Evolutionary conservation across 1,140 invertebrate genomes (phyloP).

Genomic region (Hyposmocoma kahamanoa): DNA sequence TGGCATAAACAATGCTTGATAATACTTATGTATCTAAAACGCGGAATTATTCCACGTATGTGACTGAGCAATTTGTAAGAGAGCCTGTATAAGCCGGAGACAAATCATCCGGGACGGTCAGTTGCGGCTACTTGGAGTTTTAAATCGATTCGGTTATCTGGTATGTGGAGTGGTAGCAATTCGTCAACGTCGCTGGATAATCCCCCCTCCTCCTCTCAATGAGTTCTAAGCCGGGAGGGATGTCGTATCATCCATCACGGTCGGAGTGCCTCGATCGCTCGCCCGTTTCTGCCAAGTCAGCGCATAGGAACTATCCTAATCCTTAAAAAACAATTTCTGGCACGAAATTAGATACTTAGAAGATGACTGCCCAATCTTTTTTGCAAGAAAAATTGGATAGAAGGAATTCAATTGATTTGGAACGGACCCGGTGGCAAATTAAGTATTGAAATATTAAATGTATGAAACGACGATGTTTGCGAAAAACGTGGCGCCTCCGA

Average conservation of each 20-base stretch:
- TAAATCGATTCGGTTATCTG: conserved; percentile 58
- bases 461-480: too few species aligned
- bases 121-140: conserved; percentile 21
- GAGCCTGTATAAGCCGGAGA: conserved; percentile 15
- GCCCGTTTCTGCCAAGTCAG: conserved; percentile 31
- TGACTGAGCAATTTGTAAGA: too few species aligned
- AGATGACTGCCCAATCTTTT: too few species aligned
- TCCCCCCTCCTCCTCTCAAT: conserved; percentile 57
- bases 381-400: too few species aligned
- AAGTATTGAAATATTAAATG: too few species aligned
- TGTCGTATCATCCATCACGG: conserved; percentile 60
- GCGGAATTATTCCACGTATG: too few species aligned
- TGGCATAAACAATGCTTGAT: too few species aligned
- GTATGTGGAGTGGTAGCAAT: conserved; percentile 45
- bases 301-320: conserved; percentile 30
- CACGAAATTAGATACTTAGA: too few species aligned
- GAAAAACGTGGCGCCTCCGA: too few species aligned
- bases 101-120: conserved; percentile 22
- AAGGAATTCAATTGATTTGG: too few species aligned
- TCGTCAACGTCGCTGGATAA: conserved; percentile 63
- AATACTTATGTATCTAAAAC: too few species aligned
- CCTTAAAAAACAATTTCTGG: conserved; percentile 16
- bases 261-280: conserved; percentile 16
- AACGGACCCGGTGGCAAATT: too few species aligned
- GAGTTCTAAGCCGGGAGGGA: conserved; percentile 56